Evolutionary conservation across 2,888 invertebrate genomes (phyloP).

Genomic region (Salpingus planirostris): DNA sequence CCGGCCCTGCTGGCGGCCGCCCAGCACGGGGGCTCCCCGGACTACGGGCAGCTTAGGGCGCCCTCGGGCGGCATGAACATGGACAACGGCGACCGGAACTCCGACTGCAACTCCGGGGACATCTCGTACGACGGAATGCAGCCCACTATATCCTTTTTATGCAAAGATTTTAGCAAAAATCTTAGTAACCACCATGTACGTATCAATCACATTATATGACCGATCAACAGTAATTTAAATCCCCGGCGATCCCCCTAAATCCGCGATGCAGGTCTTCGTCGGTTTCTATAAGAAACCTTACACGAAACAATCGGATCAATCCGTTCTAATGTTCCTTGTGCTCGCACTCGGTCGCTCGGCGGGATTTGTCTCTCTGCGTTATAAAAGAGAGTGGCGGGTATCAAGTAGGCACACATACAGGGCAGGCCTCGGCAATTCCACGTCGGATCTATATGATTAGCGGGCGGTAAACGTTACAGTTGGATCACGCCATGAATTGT

Average conservation of each 20-base stretch:
- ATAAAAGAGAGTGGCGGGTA: no score
- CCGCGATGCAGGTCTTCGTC: constrained; percentile 11
- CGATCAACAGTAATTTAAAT: constrained; percentile 14
- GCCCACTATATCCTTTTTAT: constrained; percentile 94
- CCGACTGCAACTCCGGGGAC: constrained; percentile 87
- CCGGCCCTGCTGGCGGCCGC: constrained; percentile 77
- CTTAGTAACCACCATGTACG: constrained; percentile 32
- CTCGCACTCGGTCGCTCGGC: constrained; percentile 1
- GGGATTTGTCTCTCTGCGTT: background rate
- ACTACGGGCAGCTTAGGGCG: constrained; percentile 62
- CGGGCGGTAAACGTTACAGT: constrained; percentile 4
- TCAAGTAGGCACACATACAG: background rate
- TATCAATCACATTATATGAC: constrained; percentile 12
- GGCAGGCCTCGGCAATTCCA: background rate
- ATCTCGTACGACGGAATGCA: constrained; percentile 86
- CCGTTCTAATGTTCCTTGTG: constrained; percentile 15
- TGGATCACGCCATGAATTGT: constrained; percentile 11
- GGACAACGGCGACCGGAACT: constrained; percentile 78
- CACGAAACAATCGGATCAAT: no score
- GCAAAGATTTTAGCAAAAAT: constrained; percentile 36
- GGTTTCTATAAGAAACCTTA: constrained; percentile 23
- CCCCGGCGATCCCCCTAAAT: no score
- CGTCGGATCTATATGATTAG: constrained; percentile 11
- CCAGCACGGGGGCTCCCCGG: constrained; percentile 72
- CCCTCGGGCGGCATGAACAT: constrained; percentile 48